Percentiles rank a stretch among this genome's conserved stretches.
phyloP scores from a whole-genome alignment of 2,888 invertebrate species.

The Hydrotaea cyrtoneurina region DNA sequence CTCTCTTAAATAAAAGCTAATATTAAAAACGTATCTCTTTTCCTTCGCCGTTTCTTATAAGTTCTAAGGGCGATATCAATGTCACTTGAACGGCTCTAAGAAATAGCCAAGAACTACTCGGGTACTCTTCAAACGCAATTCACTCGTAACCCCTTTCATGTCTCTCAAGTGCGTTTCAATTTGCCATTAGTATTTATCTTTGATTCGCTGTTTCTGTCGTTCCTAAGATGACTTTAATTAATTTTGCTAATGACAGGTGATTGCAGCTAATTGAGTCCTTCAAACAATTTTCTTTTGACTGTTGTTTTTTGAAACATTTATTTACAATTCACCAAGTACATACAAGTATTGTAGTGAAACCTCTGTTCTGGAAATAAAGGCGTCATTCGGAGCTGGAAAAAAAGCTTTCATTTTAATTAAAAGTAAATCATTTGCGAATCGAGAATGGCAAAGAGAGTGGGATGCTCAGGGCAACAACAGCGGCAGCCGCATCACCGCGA shows the following conservation, averaged over 20 bases:
- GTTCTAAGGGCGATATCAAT: too few species aligned
- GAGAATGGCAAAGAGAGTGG: neutral
- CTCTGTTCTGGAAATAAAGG: conserved; percentile 46
- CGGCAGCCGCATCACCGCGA: neutral
- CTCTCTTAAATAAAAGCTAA: too few species aligned
- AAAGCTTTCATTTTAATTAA: conserved; percentile 61
- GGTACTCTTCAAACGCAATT: neutral
- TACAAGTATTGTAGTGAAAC: conserved; percentile 45
- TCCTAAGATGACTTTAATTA: conserved; percentile 50
- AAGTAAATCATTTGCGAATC: conserved; percentile 56
- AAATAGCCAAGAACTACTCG: too few species aligned
- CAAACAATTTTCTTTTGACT: conserved; percentile 3
- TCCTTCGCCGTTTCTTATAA: too few species aligned
- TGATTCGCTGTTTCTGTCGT: neutral
- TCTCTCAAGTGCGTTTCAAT: neutral
- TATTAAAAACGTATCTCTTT: too few species aligned
- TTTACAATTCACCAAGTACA: conserved; percentile 1
- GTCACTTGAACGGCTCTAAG: too few species aligned
- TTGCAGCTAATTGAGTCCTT: conserved; percentile 58
- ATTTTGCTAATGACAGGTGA: conserved; percentile 59
- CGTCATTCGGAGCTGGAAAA: conserved; percentile 47
- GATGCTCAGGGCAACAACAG: neutral
- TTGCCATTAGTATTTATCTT: conserved; percentile 21
- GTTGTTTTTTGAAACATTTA: conserved; percentile 15
- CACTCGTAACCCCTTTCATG: neutral